phyloP scores from a whole-genome alignment of 2,888 invertebrate genomes.

The Encarsia formosa region DNA sequence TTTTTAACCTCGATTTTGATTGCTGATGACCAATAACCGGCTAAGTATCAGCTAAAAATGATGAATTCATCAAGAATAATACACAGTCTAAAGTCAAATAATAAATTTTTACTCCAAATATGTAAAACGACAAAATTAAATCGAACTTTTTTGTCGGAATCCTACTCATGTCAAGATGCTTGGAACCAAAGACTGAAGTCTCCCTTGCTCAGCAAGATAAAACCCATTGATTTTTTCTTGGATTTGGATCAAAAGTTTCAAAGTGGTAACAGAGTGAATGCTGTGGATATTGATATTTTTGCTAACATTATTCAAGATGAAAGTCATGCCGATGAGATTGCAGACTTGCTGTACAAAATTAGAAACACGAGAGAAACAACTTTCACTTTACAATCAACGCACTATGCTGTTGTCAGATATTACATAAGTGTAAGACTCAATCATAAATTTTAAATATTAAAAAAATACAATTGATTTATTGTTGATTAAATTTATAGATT shows the following conservation, averaged over 20 bases:
- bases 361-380: slow-evolving; percentile 69
- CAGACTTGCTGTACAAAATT: slow-evolving; percentile 68
- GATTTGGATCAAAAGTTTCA: slow-evolving; percentile 66
- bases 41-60: no score
- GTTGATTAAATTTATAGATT: slow-evolving; percentile 5
- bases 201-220: slow-evolving; percentile 60
- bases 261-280: slow-evolving; percentile 61
- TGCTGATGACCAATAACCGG: no score
- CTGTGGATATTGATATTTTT: slow-evolving; percentile 80
- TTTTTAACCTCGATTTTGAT: no score
- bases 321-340: slow-evolving; percentile 65
- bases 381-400: slow-evolving; percentile 72
- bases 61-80: slow-evolving; percentile 21
- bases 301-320: slow-evolving; percentile 63
- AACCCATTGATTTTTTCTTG: slow-evolving; percentile 65
- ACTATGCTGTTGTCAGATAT: slow-evolving; percentile 72
- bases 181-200: slow-evolving; percentile 66
- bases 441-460: background rate
- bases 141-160: slow-evolving; percentile 64
- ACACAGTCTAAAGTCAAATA: slow-evolving; percentile 4
- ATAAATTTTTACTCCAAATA: slow-evolving; percentile 24
- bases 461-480: background rate
- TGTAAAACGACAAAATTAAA: slow-evolving; percentile 23
- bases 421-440: slow-evolving; percentile 45
- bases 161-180: slow-evolving; percentile 67